Conservation (phyloP, 2,113 vertebrate species). For the Dinomys branickii region DNA sequence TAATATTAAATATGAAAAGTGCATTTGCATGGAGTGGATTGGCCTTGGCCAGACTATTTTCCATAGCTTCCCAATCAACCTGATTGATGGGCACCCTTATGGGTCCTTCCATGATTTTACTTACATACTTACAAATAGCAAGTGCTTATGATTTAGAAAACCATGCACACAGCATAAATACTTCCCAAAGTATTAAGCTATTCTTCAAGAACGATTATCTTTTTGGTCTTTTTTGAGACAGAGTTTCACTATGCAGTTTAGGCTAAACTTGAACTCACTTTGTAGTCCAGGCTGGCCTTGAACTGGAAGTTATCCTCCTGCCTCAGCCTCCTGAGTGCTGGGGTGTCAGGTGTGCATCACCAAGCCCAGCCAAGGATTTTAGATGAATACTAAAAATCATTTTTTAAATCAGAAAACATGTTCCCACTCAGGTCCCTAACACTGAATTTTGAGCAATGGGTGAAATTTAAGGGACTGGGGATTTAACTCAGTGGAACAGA, state of each 20-base stretch:
- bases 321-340: too few relatives aligned
- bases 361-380: background rate
- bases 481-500: too few relatives aligned
- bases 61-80: background rate
- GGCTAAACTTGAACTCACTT: too few relatives aligned
- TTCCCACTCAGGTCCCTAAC: background rate
- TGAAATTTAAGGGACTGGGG: background rate
- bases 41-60: background rate
- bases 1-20: background rate
- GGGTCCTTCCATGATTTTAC: background rate
- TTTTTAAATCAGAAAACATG: background rate
- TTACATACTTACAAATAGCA: background rate
- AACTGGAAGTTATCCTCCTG: too few relatives aligned
- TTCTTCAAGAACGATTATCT: background rate
- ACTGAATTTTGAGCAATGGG: background rate
- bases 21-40: background rate
- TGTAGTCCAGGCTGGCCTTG: too few relatives aligned
- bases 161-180: background rate
- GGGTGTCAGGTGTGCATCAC: too few relatives aligned
- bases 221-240: too few relatives aligned
- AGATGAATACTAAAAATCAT: slow-evolving; percentile 5
- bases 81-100: background rate
- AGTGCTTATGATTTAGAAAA: background rate
- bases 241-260: too few relatives aligned
- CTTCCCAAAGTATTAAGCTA: background rate